Evolutionary conservation across 2,113 vertebrate genomes (phyloP).

Genomic region (Cygnus buccinator): DNA sequence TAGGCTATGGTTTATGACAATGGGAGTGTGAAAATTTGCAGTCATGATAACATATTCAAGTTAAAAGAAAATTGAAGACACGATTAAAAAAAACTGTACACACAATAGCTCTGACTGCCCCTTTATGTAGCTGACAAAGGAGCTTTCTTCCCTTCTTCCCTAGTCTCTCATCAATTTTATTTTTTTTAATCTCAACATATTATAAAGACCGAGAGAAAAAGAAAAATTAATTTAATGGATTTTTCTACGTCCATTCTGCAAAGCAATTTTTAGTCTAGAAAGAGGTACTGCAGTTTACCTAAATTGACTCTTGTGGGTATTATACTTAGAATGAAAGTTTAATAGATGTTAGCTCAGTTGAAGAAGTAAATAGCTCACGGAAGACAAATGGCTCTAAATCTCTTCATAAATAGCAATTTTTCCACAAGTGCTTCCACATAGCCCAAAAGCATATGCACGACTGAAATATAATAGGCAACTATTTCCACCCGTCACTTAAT

Average conservation of each 20-base stretch:
- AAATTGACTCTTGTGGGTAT: conserved; percentile 40
- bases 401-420: not conserved
- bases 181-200: not conserved
- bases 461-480: not conserved
- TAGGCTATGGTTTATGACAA: conserved; percentile 2
- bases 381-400: conserved; percentile 20
- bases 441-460: not conserved
- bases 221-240: conserved; percentile 8
- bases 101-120: not conserved
- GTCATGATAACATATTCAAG: not conserved
- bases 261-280: conserved; percentile 24
- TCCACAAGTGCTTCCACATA: not conserved
- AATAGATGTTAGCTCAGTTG: conserved; percentile 39
- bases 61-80: conserved; percentile 24
- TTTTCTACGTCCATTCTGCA: conserved; percentile 4
- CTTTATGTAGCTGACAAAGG: conserved; percentile 36
- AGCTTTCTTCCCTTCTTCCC: not conserved
- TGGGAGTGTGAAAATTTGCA: not conserved
- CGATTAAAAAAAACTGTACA: not conserved
- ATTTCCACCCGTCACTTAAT: not conserved
- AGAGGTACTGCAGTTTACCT: conserved; percentile 22
- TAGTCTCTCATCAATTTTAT: not conserved
- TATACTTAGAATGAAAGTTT: conserved; percentile 47
- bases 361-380: conserved; percentile 29
- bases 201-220: conserved; percentile 8